Evolutionary conservation across 1,140 invertebrate genomes (phyloP), one percentile per base, ranked within the genome.

Genomic region (Nautilus pompilius): DNA sequence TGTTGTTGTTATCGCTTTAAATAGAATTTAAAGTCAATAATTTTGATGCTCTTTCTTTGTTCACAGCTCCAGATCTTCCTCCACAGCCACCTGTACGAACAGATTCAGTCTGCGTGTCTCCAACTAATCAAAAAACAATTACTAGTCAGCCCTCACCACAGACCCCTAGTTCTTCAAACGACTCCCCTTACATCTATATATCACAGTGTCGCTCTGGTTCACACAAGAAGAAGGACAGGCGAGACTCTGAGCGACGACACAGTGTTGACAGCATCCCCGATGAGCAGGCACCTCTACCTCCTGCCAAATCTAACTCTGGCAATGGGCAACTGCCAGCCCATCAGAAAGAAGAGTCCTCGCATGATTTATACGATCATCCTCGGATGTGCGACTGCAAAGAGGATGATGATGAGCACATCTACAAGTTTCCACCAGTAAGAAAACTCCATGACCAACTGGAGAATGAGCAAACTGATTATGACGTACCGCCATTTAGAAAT

Each of bases 181-280:
- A 79, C 33, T 79, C 78, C 17, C 82, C 84, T 30, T 86, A 86
- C 70, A 82, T 86, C 63, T 82, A 79, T 10, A 84, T 86, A 67
- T 94, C 91, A 61, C 92, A 95, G 80, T 96, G 94, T 80, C 90
- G 92, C 66, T 93, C 93, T 58, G 95, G 94, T 48, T n/a, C 36
- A 41, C 13, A 41, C 36, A 41, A 15, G 13, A 41, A 41, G n/a
- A n/a, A 41, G 13, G n/a, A 15, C 36, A 41, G n/a, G 36, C n/a
- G 49, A 53, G 17, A 20, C n/a, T n/a, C n/a, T n/a, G n/a, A 28
- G 17, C 49, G 26, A 6, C 45, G 65, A 3, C 62, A 70, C 3
- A 77, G 75, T 66, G 51, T 72, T 1, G 72, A 74, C 24, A 76
- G 74, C 67, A 71, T 78, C 13, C 76, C 76, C 2, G 73, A 78